Percentiles rank a stretch among this genome's conserved stretches.
Evolutionary conservation across 2,113 vertebrate genomes (phyloP).

Genomic region (Vidua chalybeata): DNA sequence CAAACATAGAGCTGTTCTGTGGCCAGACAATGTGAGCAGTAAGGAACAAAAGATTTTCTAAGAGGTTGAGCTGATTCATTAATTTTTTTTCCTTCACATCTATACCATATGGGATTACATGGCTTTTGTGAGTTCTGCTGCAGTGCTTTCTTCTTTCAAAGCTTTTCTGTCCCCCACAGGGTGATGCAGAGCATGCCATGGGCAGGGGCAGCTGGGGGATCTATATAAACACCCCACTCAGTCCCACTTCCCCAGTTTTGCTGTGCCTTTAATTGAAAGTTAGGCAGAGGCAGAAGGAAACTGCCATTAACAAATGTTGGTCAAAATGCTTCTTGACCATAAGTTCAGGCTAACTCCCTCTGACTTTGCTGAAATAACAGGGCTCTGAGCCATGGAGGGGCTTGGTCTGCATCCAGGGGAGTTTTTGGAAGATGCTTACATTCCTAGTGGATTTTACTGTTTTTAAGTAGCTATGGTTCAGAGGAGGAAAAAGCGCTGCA

Average conservation of each 20-base stretch:
- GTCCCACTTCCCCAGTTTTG: neutral
- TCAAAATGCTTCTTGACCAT: neutral
- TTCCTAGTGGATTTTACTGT: neutral
- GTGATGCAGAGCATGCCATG: neutral
- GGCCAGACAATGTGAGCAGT: neutral
- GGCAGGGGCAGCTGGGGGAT: neutral
- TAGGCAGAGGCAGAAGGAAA: neutral
- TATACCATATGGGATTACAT: neutral
- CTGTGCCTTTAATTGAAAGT: neutral
- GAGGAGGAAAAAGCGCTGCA: neutral
- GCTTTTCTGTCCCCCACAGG: neutral
- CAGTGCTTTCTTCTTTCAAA: neutral
- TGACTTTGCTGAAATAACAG: neutral
- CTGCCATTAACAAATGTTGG: neutral
- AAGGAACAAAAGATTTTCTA: neutral
- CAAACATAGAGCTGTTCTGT: neutral
- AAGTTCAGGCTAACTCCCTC: neutral
- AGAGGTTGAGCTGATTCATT: neutral
- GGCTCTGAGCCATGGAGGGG: neutral
- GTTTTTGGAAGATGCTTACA: neutral
- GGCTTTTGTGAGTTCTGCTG: neutral
- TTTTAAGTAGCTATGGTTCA: neutral
- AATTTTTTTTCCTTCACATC: neutral
- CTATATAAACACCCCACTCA: fast-evolving
- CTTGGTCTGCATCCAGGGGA: neutral